Base-by-base conservation (phyloP, 2,888 invertebrate species). In the Cosmia trapezina region DNA sequence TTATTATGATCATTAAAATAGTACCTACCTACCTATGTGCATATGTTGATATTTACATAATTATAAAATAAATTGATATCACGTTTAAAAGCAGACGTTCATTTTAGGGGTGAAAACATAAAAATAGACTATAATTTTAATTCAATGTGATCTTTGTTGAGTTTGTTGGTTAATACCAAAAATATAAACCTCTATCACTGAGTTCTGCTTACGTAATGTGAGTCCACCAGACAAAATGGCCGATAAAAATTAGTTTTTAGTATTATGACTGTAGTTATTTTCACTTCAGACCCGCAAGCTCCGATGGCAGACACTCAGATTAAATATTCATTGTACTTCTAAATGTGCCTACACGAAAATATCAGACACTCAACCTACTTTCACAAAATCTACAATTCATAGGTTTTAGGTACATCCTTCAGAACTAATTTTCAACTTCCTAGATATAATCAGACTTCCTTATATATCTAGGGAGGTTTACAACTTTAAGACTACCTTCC, bases 161-260 rank as follows among this genome's bases (percentile, higher is more conserved):
- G 2, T 68, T 45, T 17, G 17, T 54, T 69, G 4, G 43, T 43
- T 22, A 45, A 22, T 33, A 19, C 2, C 17, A 28, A 28, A 67
- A 33, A 19, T 2, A 5, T 1, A 14, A 28, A 54, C 14, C 17
- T 56, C 33, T 9, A 14, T 9, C 19, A n/a, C 22, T 2, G 37
- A 12, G 3, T 47, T 54, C 11, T 47, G 17, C 6, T 41, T 47
- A 37, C 41, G 45, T 54, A 33, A 71, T 37, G 14, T n/a, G n/a
- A 53, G 14, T n/a, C 12, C 19, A 59, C 37, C 14, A 37, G 33
- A 70, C 22, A 11, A 70, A 70, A 43, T 22, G 22, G 11, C 22
- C 19, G 11, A 33, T 71, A 72, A 59, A 70, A 72, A 70, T 53
- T 47, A 57, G 67, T 56, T 70, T 56, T 12, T 11, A 56, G 28